Base-by-base conservation (phyloP, 53 echinoderm and acorn worm genomes). In the Stichopus horrens region DNA sequence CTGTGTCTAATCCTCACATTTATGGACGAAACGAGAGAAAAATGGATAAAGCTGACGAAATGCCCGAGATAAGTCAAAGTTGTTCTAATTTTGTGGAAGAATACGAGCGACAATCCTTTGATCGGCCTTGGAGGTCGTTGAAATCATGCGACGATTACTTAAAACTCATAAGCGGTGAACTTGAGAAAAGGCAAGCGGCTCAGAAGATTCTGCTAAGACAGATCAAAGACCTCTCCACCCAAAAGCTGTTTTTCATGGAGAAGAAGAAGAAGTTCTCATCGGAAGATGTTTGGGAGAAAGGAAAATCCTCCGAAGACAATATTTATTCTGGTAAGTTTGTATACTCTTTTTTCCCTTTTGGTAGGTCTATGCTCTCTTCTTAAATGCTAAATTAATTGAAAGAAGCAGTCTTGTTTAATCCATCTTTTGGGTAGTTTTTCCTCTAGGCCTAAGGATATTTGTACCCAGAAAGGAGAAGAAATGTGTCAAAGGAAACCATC, bases 91-190 rank as follows among this genome's bases (percentile, higher is more conserved):
- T 16, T 71, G 18, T 71, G n/a, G 5, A 71, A 18, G 71, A 71
- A 71, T 71, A 71, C 19, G 19, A 7, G 22, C 81, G 57, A 57
- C 21, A 56, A 7, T 21, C 52, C 57, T 79, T 53, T 4, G 81
- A 81, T 8, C 9, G 21, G 0, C 4, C 52, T 5, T 58, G 57
- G 58, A 57, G 22, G 57, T 56, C 81, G 11, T 18, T 81, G 18
- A 81, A 56, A 9, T 81, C 81, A 0, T 81, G 81, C 21, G 81
- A 81, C 8, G 21, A 21, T 81, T 81, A 81, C 57, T 81, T 53
- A 6, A 10, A 81, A 57, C 54, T 19, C 8, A 57, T 81, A 5
- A 18, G 57, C 10, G 18, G 21, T 19, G 81, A 81, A 22, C 21
- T 81, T 9, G 52, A 81, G 9, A 81, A 81, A 21, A 81, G 81